These are phyloP conservation scores for Aspidiotus rigidus DNA, from an alignment of 2,888 invertebrate species.

Conservation along the genomic window DNA sequence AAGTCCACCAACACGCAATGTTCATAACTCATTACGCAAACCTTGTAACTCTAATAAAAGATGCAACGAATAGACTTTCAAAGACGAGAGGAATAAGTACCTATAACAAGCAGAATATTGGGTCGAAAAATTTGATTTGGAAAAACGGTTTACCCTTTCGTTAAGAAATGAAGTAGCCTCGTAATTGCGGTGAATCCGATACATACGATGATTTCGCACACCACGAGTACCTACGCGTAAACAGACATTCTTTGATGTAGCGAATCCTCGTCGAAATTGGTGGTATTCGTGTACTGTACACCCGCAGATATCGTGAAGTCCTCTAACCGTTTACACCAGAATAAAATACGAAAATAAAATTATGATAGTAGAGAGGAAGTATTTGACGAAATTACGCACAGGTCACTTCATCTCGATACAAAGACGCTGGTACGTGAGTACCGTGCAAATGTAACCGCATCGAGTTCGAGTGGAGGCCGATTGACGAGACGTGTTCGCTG, in stretches of 20 bases:
- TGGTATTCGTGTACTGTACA: not conserved
- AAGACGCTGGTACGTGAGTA: constrained; percentile 14
- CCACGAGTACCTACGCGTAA: not conserved
- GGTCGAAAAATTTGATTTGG: not conserved
- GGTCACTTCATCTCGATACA: constrained; percentile 20
- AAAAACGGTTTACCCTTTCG: not conserved
- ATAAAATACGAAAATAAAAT: constrained; percentile 1
- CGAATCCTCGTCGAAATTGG: not conserved
- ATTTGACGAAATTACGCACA: constrained; percentile 23
- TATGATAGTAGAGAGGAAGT: not conserved
- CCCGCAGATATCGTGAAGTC: too few relatives aligned
- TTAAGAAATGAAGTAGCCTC: not conserved
- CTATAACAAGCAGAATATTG: too few relatives aligned
- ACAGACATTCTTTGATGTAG: not conserved
- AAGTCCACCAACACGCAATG: too few relatives aligned
- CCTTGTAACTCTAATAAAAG: too few relatives aligned
- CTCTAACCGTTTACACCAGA: not conserved
- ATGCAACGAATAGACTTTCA: too few relatives aligned
- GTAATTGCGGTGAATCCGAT: constrained; percentile 1
- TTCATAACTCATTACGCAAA: too few relatives aligned
- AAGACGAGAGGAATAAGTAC: too few relatives aligned
- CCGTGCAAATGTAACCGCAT: constrained; percentile 24
- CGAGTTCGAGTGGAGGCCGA: not conserved
- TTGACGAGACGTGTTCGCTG: not conserved
- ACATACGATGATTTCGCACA: not conserved